Percentiles rank a stretch among this genome's conserved stretches.
These are phyloP conservation scores for Vespertilio murinus DNA, from an alignment of 2,797 vertebrate species.

Conservation along the genomic window DNA sequence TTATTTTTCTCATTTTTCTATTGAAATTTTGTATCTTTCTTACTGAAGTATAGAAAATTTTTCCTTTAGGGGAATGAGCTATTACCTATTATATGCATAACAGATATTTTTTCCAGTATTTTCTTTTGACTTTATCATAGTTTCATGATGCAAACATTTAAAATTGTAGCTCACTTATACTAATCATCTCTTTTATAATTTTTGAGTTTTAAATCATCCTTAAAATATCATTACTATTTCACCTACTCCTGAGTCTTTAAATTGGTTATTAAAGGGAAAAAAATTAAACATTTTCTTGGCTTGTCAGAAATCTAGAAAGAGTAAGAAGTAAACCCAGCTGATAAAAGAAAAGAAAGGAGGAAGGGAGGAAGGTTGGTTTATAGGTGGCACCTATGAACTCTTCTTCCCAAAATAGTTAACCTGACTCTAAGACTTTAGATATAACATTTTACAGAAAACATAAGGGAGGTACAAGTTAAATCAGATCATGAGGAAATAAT, in stretches of 20 bases:
- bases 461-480: neutral
- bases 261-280: neutral
- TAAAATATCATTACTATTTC: neutral
- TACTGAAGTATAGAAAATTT: neutral
- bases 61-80: neutral
- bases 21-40: neutral
- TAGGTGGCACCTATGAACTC: neutral
- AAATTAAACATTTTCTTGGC: neutral
- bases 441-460: constrained; percentile 4
- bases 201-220: neutral
- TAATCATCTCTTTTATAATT: neutral
- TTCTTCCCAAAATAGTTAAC: neutral
- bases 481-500: neutral
- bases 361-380: neutral
- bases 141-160: neutral
- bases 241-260: neutral
- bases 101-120: neutral
- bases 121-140: neutral
- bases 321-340: neutral
- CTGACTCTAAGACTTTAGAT: neutral
- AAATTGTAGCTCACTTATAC: neutral
- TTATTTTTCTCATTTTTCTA: neutral
- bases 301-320: neutral
- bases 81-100: neutral
- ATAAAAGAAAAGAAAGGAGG: neutral